Base-by-base conservation (phyloP, 2,797 vertebrate species). In the Myripristis murdjan region DNA sequence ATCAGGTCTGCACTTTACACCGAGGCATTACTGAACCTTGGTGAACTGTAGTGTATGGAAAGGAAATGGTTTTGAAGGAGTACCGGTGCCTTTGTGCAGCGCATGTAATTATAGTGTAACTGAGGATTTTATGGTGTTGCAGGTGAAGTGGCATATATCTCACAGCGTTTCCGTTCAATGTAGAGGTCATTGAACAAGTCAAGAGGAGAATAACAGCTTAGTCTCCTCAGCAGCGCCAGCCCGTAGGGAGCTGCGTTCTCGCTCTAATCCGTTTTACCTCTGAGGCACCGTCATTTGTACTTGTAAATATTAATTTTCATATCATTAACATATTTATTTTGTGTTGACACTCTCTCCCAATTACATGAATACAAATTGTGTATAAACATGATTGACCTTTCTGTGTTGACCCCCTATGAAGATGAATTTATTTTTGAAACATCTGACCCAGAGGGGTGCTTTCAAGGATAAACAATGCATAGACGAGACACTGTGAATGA, bases 401-500 rank as follows among this genome's bases (percentile, higher is more conserved):
- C 24, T 11, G 41, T 64, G 52, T 46, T 35, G 35, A 23, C 52
- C 52, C 39, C 28, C 8, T 23, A 20, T 71, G 23, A 11, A n/a
- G 33, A 52, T 37, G 24, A 51, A 52, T 37, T 33, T 51, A 55
- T 15, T 31, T 35, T 15, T 10, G 18, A 55, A 33, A 11, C 28
- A 55, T 4, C 33, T n/a, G 6, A 35, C 28, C n/a, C n/a, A 35
- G 5, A 20, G 6, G 24, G 6, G 7, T 16, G 15, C 20, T 56
- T 76, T 48, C 56, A 77, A 59, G 63, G 77, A 54, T 69, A 71
- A 79, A 64, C 68, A 56, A 61, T 73, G 59, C 49, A 24, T 8
- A 59, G 37, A 51, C 54, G 65, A 64, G 66, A 46, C 75, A 62
- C 35, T 53, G 23, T 71, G 57, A 67, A 64, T 78, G 24, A 73